Percentiles rank a stretch among this genome's conserved stretches.
These are phyloP conservation scores for Yponomeuta cagnagella DNA, from an alignment of 2,888 invertebrate genomes.

Conservation along the genomic window DNA sequence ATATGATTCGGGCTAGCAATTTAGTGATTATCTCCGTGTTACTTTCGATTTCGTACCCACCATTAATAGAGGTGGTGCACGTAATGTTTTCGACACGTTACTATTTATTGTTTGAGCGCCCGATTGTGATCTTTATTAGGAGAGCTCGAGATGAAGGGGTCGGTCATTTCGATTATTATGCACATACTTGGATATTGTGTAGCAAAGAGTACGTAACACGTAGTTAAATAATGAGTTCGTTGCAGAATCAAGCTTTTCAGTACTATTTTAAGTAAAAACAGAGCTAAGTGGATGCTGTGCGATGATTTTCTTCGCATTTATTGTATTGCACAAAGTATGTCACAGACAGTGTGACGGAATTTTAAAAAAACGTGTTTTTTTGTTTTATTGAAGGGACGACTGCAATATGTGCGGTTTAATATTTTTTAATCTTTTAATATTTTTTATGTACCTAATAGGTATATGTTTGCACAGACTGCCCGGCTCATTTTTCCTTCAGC, in stretches of 20 bases:
- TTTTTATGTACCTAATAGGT: too few species aligned
- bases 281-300: background rate
- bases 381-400: too few species aligned
- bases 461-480: too few species aligned
- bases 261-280: background rate
- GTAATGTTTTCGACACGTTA: conserved; percentile 1
- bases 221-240: background rate
- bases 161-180: background rate
- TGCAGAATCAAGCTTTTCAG: background rate
- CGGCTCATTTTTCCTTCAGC: too few species aligned
- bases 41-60: background rate
- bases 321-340: too few species aligned
- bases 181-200: background rate
- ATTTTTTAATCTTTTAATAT: too few species aligned
- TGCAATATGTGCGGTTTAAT: too few species aligned
- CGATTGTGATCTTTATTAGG: conserved; percentile 1
- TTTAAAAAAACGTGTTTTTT: too few species aligned
- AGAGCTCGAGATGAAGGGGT: background rate
- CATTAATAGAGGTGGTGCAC: background rate
- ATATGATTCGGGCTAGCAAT: conserved; percentile 3
- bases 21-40: conserved; percentile 10
- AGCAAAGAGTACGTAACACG: background rate
- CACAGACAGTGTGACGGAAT: too few species aligned
- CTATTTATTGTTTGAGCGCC: background rate
- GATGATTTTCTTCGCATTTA: too few species aligned